A percentile compares a stretch with the other conserved stretches of the same genome.
phyloP scores from a whole-genome alignment of 2,888 invertebrate genomes.

The Julus scanicus region DNA sequence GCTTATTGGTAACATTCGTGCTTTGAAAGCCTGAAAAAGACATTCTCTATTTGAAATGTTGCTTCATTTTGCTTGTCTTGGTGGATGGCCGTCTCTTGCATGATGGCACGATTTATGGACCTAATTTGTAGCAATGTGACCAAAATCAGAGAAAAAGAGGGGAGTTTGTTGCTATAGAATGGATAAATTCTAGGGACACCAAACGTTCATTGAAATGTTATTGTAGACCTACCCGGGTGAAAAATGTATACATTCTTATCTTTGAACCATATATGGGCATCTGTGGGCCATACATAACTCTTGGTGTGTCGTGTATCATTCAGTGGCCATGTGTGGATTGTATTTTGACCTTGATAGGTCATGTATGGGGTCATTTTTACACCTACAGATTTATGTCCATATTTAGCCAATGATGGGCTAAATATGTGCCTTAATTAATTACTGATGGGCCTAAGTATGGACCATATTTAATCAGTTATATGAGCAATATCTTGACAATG shows the following conservation, averaged over 20 bases:
- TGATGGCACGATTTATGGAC: slow-evolving; percentile 21
- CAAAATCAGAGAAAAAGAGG: not conserved
- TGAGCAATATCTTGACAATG: too few species aligned
- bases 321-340: too few species aligned
- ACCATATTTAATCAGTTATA: too few species aligned
- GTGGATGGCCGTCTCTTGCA: not conserved
- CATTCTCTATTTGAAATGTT: not conserved
- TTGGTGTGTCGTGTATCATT: too few species aligned
- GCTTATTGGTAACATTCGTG: not conserved
- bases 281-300: too few species aligned
- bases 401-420: too few species aligned
- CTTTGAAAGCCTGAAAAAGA: not conserved
- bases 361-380: too few species aligned
- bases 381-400: too few species aligned
- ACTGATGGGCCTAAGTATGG: too few species aligned
- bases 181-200: not conserved
- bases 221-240: not conserved
- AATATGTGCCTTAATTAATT: too few species aligned
- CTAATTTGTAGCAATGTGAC: slow-evolving; percentile 38
- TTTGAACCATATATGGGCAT: not conserved
- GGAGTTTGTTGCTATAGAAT: not conserved
- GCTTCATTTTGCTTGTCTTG: slow-evolving; percentile 32
- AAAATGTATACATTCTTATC: not conserved
- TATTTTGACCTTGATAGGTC: too few species aligned
- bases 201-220: not conserved